Evolutionary conservation across 2,113 vertebrate genomes (phyloP).

Genomic region (human): DNA sequence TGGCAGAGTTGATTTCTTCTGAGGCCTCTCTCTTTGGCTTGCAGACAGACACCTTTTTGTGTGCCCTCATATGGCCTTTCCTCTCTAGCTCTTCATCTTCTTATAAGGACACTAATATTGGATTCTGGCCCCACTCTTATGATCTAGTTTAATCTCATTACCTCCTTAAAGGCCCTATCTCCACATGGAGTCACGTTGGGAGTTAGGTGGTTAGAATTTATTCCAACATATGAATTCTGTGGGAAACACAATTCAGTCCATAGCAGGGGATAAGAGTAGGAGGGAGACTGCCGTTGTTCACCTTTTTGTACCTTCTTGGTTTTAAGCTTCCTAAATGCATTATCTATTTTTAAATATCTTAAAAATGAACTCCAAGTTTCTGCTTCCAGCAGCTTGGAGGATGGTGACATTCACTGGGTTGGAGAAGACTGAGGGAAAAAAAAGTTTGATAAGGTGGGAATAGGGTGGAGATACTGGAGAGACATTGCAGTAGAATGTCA

Average conservation of each 20-base stretch:
- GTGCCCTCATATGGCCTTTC: neutral
- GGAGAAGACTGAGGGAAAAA: neutral
- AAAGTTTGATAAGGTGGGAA: no score
- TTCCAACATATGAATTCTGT: neutral
- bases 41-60: neutral
- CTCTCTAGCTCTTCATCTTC: neutral
- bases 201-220: neutral
- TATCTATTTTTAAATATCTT: neutral
- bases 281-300: neutral
- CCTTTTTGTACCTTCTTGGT: neutral
- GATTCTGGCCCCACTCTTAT: neutral
- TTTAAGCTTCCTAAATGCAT: neutral
- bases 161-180: neutral
- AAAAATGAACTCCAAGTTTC: neutral
- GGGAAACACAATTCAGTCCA: neutral
- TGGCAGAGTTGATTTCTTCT: neutral
- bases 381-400: neutral
- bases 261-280: neutral
- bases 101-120: neutral
- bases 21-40: neutral
- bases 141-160: neutral
- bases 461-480: neutral
- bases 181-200: neutral
- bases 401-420: neutral
- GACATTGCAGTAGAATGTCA: no score